Conservation (phyloP, 2,888 invertebrate species). For the Drosophila neonasuta region DNA sequence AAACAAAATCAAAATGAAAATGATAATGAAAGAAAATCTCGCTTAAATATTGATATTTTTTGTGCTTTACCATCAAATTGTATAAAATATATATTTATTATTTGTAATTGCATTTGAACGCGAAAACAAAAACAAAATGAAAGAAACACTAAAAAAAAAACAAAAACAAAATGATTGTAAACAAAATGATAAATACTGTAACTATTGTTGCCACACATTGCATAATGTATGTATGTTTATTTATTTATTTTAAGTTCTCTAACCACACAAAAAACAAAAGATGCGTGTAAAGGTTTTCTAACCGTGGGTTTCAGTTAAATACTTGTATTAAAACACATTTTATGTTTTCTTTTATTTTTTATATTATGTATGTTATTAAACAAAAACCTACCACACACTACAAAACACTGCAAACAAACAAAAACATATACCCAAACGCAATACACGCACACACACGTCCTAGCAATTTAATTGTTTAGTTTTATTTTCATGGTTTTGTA, state of each 20-base stretch:
- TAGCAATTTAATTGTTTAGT: constrained; percentile 76
- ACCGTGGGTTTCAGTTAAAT: constrained; percentile 61
- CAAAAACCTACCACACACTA: constrained; percentile 30
- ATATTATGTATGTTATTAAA: constrained; percentile 52
- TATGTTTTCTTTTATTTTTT: constrained; percentile 48
- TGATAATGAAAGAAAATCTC: constrained; percentile 15
- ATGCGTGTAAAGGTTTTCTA: constrained; percentile 56
- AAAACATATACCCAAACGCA: constrained; percentile 39
- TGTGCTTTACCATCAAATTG: constrained; percentile 63
- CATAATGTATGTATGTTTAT: constrained; percentile 71
- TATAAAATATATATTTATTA: constrained; percentile 65
- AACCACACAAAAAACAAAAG: constrained; percentile 41
- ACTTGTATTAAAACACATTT: constrained; percentile 58
- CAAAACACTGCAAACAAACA: neutral
- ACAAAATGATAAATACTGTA: constrained; percentile 47
- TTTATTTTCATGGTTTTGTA: constrained; percentile 49
- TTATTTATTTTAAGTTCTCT: constrained; percentile 72
- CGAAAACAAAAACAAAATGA: constrained; percentile 38
- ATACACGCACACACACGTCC: constrained; percentile 52
- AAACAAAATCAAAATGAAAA: constrained; percentile 6
- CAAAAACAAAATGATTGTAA: constrained; percentile 27
- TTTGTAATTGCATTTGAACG: constrained; percentile 72
- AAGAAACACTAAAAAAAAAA: neutral
- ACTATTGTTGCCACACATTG: constrained; percentile 72
- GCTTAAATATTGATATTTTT: constrained; percentile 45